Base-by-base conservation (phyloP, 2,113 vertebrate species). In the Perca flavescens region DNA sequence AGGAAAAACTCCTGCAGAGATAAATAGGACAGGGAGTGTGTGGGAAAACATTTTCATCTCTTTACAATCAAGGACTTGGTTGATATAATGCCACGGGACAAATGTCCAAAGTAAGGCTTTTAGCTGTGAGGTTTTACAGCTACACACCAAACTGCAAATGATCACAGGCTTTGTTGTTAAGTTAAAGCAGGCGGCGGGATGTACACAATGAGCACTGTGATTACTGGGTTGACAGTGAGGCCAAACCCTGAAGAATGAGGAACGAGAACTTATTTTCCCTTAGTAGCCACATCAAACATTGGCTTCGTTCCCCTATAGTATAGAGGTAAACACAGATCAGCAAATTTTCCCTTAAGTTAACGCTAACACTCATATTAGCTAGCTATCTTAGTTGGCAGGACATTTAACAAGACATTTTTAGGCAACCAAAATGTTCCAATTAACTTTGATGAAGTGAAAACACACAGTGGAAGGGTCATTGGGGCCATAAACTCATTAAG, bases 161-260 rank as follows among this genome's bases (percentile, higher is more conserved):
- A 84, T 82, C 64, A 54, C 81, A 76, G 64, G 69, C 13, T 49
- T 73, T 85, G 72, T 67, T 81, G 31, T 61, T 60, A 6, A 52
- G 65, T 40, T 47, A 11, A 72, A 63, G 34, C 0, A 2, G 22
- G 6, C 25, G 60, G 50, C 13, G 15, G 60, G 8, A 21, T 78
- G 31, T n/a, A 46, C 72, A 77, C n/a, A 70, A 73, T 36, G 82
- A 74, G 75, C 58, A 53, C 36, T 71, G 65, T 74, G 64, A 71
- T 83, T 71, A 63, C 34, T 57, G 67, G 49, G 52, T 53, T 43
- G 28, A 17, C 6, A 2, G 19, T 13, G 58, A 68, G 25, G 52
- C 36, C 43, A 62, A 66, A 68, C 31, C 31, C 43, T 69, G 13
- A 16, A 54, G 74, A 79, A 65, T 77, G 73, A 68, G 49, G 22